Evolutionary conservation across 1,140 invertebrate species (phyloP).

Genomic region (Eriocheir sinensis): DNA sequence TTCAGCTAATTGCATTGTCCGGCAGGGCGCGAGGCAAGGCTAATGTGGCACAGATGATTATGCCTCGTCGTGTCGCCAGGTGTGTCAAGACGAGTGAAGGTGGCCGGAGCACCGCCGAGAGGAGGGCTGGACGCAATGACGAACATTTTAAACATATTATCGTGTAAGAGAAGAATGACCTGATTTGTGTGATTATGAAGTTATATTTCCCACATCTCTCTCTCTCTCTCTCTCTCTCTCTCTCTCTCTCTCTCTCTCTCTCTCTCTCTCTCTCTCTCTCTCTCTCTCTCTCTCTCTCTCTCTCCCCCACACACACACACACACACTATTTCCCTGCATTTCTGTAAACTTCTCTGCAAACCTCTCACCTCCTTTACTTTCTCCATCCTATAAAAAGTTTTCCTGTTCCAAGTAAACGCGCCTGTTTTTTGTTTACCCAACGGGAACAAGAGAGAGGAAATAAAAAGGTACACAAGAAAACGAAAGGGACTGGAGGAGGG

Average conservation of each 20-base stretch:
- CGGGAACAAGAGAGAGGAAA: no score
- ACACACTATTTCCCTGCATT: no score
- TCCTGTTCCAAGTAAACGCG: no score
- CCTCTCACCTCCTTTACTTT: neutral
- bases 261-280: slow-evolving; percentile 45
- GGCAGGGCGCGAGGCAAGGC: neutral
- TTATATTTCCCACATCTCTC: neutral
- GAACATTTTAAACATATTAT: no score
- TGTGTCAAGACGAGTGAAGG: neutral
- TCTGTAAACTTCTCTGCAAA: neutral
- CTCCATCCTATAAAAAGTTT: no score
- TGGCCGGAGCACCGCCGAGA: neutral
- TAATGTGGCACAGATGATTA: neutral
- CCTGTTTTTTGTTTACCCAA: no score
- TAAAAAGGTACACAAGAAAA: no score
- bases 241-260: slow-evolving; percentile 33
- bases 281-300: slow-evolving; percentile 28
- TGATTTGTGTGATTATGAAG: neutral
- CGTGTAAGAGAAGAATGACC: neutral
- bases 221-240: slow-evolving; percentile 29
- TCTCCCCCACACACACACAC: no score
- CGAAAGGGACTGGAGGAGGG: no score
- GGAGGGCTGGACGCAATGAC: neutral
- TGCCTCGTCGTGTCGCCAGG: neutral
- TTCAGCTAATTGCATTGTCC: neutral